Conservation (phyloP, 2,797 vertebrate genomes). For the Typhlichthys subterraneus region DNA sequence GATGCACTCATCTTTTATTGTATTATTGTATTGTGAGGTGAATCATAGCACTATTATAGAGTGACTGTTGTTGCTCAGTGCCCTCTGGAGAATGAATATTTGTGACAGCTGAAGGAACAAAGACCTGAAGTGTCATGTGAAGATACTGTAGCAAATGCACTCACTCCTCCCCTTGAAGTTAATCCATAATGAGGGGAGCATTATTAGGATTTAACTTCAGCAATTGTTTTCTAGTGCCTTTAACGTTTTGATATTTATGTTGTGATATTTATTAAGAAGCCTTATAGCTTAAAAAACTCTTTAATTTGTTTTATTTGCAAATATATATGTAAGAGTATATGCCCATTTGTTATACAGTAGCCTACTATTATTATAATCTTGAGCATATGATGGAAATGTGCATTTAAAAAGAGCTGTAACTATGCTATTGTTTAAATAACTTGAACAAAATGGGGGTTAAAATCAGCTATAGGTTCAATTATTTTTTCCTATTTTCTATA, state of each 20-base stretch:
- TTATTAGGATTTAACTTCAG: constrained; percentile 72
- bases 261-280: constrained; percentile 94
- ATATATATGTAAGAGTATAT: no score
- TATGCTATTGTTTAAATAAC: constrained; percentile 62
- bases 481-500: constrained; percentile 86
- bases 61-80: constrained; percentile 42
- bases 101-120: constrained; percentile 30
- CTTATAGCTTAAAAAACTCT: constrained; percentile 66
- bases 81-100: constrained; percentile 26
- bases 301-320: constrained; percentile 39
- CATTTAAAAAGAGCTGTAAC: constrained; percentile 73
- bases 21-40: constrained; percentile 39
- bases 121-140: constrained; percentile 33
- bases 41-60: constrained; percentile 12
- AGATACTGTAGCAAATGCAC: constrained; percentile 40
- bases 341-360: constrained; percentile 32
- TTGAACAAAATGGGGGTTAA: constrained; percentile 60
- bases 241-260: constrained; percentile 90
- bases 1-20: constrained; percentile 47
- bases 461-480: constrained; percentile 79
- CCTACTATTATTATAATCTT: constrained; percentile 48
- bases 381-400: constrained; percentile 58
- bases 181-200: constrained; percentile 35
- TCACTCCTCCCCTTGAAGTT: constrained; percentile 36
- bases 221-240: constrained; percentile 90